Conservation (phyloP, 35 echinoderm and acorn worm species). For the Anneissia japonica region DNA sequence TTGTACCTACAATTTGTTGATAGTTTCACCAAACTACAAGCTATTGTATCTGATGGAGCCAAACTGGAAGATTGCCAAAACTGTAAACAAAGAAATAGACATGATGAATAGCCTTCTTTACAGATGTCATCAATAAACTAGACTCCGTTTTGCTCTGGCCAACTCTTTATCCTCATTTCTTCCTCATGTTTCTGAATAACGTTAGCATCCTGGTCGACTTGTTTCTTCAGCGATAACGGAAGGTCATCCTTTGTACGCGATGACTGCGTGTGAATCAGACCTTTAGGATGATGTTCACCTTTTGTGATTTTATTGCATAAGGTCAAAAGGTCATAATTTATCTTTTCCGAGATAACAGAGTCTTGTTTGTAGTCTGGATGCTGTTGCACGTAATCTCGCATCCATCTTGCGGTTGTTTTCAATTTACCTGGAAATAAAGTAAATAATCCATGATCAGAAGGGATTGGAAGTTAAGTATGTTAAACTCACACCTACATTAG, state of each 20-base stretch:
- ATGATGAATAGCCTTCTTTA: no score
- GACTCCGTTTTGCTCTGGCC: not conserved
- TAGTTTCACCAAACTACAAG: no score
- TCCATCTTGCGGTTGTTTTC: conserved; percentile 72
- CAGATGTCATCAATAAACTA: no score
- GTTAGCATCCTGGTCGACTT: not conserved
- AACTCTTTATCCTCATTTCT: not conserved
- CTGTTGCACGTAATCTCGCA: conserved; percentile 59
- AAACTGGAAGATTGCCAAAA: no score
- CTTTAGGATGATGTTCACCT: conserved; percentile 41
- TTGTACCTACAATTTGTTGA: no score
- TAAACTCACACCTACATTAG: no score
- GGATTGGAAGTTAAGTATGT: no score
- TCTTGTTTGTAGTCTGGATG: conserved; percentile 88
- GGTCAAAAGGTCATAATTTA: conserved; percentile 72
- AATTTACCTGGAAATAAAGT: conserved; percentile 47
- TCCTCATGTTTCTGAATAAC: not conserved
- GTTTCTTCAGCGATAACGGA: not conserved
- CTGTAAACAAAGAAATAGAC: no score
- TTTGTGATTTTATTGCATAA: conserved; percentile 56
- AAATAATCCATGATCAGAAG: no score
- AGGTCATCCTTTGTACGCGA: not conserved
- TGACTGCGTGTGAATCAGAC: conserved; percentile 30
- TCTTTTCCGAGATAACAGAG: conserved; percentile 60
- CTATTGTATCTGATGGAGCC: no score